Evolutionary conservation across 2,113 vertebrate genomes (phyloP), one percentile per base, ranked within the genome.

Genomic region (Elgaria multicarinata): DNA sequence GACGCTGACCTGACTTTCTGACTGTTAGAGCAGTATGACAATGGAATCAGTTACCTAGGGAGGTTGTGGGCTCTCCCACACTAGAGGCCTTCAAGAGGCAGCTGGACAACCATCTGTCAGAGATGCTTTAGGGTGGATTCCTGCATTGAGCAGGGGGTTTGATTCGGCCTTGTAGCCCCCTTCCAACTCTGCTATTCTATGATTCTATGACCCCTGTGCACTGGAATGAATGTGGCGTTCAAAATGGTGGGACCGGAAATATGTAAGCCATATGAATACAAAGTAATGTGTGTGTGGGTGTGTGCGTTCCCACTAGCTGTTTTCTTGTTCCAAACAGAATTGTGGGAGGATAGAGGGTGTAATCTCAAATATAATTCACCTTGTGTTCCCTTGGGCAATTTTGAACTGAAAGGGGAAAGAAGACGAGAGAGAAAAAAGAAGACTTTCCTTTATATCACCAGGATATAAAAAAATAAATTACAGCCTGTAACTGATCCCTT

Each of bases 391-490:
- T 53, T 67, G 64, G n/a, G 64, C 62, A 87, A 69, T 71, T 80
- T 80, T 79, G 67, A 80, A 80, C 76, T 36, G 64, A 66, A 87
- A 69, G 46, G 36, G 24, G 28, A 9, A 18, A 7, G n/a, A 3
- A 13, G 14, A 13, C 5, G 74, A 24, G 74, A 18, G 8, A 50
- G 18, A 9, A 6, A 10, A 74, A 26, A 26, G 13, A 28, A 89
- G 39, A 36, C 22, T 64, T 86, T 81, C 50, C 39, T 90, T 86
- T 86, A 72, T 80, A 74, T 75, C 33, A 64, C 55, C 8, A 81
- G 84, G 69, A 46, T 31, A 90, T 86, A 64, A 85, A 81, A n/a
- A 20, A 64, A 46, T 81, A 44, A 42, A 44, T 67, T 88, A 22
- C 4, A 69, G 62, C 33, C 20, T 81, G 6, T 42, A 87, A 72